Evolutionary conservation across 23 tunicate species (phyloP).

Genomic region (Corella eumyota): DNA sequence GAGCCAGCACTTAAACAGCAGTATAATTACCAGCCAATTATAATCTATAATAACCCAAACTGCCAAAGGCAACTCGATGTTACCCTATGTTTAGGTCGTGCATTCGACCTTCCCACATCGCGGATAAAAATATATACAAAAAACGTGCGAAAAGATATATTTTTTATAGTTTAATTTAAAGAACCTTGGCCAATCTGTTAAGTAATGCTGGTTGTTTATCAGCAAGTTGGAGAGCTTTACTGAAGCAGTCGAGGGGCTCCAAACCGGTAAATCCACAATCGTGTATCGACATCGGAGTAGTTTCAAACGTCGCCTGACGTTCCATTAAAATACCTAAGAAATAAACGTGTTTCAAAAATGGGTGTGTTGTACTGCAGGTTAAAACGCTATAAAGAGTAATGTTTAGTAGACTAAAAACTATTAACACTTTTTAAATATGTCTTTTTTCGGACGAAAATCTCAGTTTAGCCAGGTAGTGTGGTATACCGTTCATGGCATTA

Average conservation of each 20-base stretch:
- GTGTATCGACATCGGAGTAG: constrained; percentile 93
- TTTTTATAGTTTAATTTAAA: not conserved
- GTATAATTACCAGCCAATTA: too few relatives aligned
- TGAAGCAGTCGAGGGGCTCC: constrained; percentile 67
- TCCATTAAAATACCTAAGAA: constrained; percentile 60
- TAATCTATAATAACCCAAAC: too few relatives aligned
- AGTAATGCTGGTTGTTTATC: constrained; percentile 41
- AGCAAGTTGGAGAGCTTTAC: constrained; percentile 69
- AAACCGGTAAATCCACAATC: constrained; percentile 82
- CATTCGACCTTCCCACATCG: too few relatives aligned
- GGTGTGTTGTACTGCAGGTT: not conserved
- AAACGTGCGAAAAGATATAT: not conserved
- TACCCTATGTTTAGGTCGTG: too few relatives aligned
- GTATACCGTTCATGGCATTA: too few relatives aligned
- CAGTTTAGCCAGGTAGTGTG: too few relatives aligned
- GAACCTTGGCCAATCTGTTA: constrained; percentile 61
- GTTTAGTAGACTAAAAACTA: too few relatives aligned
- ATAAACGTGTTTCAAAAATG: not conserved
- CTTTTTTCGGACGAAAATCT: too few relatives aligned
- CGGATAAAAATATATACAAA: too few relatives aligned
- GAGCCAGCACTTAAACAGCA: too few relatives aligned
- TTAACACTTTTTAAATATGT: too few relatives aligned
- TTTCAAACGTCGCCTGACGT: constrained; percentile 58
- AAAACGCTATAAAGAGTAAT: not conserved
- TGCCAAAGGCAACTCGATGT: too few relatives aligned